These are phyloP conservation scores for Blennius ocellaris DNA, from an alignment of 2,113 vertebrate species.

Conservation along the genomic window DNA sequence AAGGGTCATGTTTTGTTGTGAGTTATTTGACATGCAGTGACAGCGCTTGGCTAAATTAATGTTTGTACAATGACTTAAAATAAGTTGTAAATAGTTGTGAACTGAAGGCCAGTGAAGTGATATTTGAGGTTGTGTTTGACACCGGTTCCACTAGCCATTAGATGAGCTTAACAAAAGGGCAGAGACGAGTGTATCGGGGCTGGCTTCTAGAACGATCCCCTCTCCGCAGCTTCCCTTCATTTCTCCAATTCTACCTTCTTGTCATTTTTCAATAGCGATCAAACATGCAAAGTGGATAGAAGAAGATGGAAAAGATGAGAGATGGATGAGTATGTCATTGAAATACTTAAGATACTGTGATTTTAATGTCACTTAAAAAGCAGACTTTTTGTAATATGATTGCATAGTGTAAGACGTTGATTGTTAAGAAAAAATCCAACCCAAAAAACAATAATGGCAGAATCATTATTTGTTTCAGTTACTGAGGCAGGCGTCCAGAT, in stretches of 20 bases:
- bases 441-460: too few relatives aligned
- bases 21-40: conserved; percentile 18
- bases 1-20: conserved; percentile 15
- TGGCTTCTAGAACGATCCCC: conserved; percentile 64
- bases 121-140: conserved; percentile 4
- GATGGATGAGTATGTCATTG: conserved; percentile 73
- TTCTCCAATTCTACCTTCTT: conserved; percentile 69
- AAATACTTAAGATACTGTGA: conserved; percentile 52
- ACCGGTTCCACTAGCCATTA: conserved; percentile 32
- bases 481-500: too few relatives aligned
- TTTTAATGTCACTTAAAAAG: conserved; percentile 47
- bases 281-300: conserved; percentile 70
- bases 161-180: conserved; percentile 26
- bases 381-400: conserved; percentile 38
- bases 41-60: background rate
- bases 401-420: conserved; percentile 29
- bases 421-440: too few relatives aligned
- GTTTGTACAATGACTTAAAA: background rate
- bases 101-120: too few relatives aligned
- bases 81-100: conserved; percentile 21
- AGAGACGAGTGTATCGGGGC: conserved; percentile 46
- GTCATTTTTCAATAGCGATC: conserved; percentile 73
- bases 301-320: conserved; percentile 76
- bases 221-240: conserved; percentile 64
- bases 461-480: too few relatives aligned